Conservation (phyloP, 2,113 vertebrate genomes). For the Clupea harengus region DNA sequence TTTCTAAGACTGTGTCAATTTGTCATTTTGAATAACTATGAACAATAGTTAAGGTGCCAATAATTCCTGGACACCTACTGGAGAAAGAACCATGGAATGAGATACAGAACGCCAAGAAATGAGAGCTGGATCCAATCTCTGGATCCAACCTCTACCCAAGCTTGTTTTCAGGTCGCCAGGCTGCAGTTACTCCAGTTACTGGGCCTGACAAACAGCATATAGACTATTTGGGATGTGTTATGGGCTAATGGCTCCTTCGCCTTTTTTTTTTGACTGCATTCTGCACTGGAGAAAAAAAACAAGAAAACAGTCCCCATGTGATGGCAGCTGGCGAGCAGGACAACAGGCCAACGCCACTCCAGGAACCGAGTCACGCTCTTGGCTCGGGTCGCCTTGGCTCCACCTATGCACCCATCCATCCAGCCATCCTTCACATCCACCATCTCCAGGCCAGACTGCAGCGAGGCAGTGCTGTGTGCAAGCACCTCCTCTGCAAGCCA, state of each 20-base stretch:
- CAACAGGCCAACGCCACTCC: not conserved
- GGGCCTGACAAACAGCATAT: constrained; percentile 34
- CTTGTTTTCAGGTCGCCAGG: constrained; percentile 19
- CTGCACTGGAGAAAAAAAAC: not conserved
- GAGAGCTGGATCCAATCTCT: not conserved
- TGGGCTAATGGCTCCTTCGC: constrained; percentile 20
- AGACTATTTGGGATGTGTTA: constrained; percentile 25
- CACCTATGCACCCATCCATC: not conserved
- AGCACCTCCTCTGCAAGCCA: constrained; percentile 22
- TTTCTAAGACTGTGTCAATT: not conserved
- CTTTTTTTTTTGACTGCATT: constrained; percentile 4
- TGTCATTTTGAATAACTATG: not conserved
- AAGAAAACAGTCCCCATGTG: not conserved
- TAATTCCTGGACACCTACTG: not conserved
- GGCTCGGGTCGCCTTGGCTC: not conserved
- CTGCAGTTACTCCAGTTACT: constrained; percentile 24
- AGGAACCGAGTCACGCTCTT: not conserved
- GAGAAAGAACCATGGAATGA: not conserved
- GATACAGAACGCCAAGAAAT: not conserved
- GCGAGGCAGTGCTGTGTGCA: not conserved
- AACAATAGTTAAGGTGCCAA: not conserved
- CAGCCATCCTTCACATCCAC: not conserved
- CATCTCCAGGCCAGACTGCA: not conserved
- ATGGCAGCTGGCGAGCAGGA: constrained; percentile 23
- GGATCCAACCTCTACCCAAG: constrained; percentile 25